These are phyloP conservation scores for Diabrotica undecimpunctata DNA, from an alignment of 1,140 invertebrate genomes.

Conservation along the genomic window DNA sequence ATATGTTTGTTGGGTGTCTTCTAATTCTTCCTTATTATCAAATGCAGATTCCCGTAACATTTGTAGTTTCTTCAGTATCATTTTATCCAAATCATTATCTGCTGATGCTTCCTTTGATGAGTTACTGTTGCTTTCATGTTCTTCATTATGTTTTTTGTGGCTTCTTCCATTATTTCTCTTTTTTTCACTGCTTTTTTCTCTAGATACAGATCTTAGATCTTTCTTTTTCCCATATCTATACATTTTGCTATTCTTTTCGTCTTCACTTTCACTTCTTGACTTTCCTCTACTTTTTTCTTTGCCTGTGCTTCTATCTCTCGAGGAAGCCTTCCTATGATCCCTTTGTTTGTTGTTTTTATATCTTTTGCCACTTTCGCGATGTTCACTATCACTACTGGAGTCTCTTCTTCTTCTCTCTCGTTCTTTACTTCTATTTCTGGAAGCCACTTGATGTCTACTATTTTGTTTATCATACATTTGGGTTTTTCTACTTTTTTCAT, in stretches of 20 bases:
- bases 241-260: too few relatives aligned
- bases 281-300: conserved; percentile 5
- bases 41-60: conserved; percentile 14
- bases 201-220: too few relatives aligned
- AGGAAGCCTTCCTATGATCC: not conserved
- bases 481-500: conserved; percentile 10
- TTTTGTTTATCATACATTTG: conserved; percentile 13
- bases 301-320: not conserved
- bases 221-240: too few relatives aligned
- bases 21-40: not conserved
- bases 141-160: not conserved
- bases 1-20: not conserved
- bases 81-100: conserved; percentile 23
- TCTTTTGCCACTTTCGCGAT: not conserved
- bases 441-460: conserved; percentile 14
- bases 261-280: too few relatives aligned
- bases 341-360: not conserved
- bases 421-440: conserved; percentile 22
- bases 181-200: too few relatives aligned
- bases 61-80: conserved; percentile 26
- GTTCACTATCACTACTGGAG: not conserved
- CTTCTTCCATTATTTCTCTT: not conserved
- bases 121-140: not conserved
- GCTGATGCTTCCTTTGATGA: not conserved
- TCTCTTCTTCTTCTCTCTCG: conserved; percentile 6